phyloP scores from a whole-genome alignment of 1,140 invertebrate species.

The Tetraneura akinire region DNA sequence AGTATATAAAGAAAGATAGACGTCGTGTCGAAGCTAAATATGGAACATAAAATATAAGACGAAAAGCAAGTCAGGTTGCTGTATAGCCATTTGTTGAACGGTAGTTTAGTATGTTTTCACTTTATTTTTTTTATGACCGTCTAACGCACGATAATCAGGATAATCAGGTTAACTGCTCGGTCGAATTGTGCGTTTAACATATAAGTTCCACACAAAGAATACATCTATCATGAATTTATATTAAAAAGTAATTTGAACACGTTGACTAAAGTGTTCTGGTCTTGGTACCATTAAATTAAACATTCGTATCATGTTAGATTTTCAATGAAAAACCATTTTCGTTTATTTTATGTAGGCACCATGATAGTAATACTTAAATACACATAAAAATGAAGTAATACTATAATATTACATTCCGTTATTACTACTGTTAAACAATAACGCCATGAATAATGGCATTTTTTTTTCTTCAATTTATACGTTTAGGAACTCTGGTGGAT shows the following conservation, averaged over 20 bases:
- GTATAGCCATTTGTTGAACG: not conserved
- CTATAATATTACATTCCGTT: not conserved
- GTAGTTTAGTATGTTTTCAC: not conserved
- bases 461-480: not conserved
- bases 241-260: no score
- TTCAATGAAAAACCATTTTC: no score
- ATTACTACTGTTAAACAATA: not conserved
- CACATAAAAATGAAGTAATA: no score
- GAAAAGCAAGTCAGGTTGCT: not conserved
- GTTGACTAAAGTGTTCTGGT: no score
- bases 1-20: not conserved
- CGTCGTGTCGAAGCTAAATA: not conserved
- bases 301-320: no score
- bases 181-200: not conserved
- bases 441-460: not conserved
- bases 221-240: not conserved
- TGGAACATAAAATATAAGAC: slow-evolving; percentile 17
- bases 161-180: slow-evolving; percentile 11
- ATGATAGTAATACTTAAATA: no score
- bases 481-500: not conserved
- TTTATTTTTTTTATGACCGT: not conserved
- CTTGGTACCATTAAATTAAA: no score
- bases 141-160: not conserved
- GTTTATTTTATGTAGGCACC: not conserved
- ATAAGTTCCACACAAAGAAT: not conserved